Evolutionary conservation across 2,888 invertebrate genomes (phyloP), one percentile per base, ranked within the genome.

Genomic region (Cistogaster globosa): DNA sequence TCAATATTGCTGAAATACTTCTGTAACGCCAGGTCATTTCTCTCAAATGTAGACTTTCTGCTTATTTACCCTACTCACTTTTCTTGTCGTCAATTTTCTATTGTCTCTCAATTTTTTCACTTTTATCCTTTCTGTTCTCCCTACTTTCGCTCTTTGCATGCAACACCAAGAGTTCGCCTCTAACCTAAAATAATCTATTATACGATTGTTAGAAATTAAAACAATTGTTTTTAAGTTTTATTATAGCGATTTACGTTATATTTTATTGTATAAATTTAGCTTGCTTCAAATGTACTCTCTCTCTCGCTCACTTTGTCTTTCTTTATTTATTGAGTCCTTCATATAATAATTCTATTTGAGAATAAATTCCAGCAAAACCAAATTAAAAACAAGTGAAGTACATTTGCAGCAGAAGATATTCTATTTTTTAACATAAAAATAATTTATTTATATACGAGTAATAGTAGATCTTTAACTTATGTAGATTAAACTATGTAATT

Each of bases 401-500:
- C 26, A 26, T 26, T 26, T 26, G 26, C 26, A 26, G 26, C 26
- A 2, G 26, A 8, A 38, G 11, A 6, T 68, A 68, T 57, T 57
- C n/a, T 32, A 1, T 22, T 26, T 75, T 75, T 75, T 68, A 8
- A 68, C 36, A 65, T 51, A 58, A 20, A 65, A 67, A 57, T 67
- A 80, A 53, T 42, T 80, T 53, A 69, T 68, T 68, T 60, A 69
- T 78, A 78, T 51, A n/a, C n/a, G n/a, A n/a, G n/a, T n/a, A 65
- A 60, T 77, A 62, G 26, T 65, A 75, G 45, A 68, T 58, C 11
- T 69, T 76, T 76, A 20, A 2, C 4, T 2, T 26, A 12, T 67
- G 38, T 55, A 51, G 78, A 83, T 83, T 62, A 78, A 72, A 83
- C 55, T 65, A 48, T 68, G 75, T n/a, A n/a, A n/a, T n/a, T 72